These are phyloP conservation scores for Euleptes europaea DNA, from an alignment of 2,113 vertebrate species.

Conservation along the genomic window DNA sequence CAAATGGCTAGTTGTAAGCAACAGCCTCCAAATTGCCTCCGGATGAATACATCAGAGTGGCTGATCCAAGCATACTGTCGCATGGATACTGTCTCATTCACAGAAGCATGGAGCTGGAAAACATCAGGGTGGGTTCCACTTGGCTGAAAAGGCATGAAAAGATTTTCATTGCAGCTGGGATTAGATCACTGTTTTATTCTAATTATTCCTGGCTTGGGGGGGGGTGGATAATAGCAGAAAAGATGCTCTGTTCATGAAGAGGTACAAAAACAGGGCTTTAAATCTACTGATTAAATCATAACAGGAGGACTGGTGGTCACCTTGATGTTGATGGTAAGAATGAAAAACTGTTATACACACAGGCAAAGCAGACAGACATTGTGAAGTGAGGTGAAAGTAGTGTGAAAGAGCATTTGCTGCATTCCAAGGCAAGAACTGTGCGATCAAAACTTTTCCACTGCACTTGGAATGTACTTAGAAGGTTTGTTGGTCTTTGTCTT, in stretches of 20 bases:
- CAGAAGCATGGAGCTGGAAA: conserved; percentile 63
- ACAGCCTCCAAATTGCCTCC: conserved; percentile 72
- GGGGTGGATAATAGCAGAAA: conserved; percentile 52
- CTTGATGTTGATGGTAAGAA: conserved; percentile 16
- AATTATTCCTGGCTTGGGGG: conserved; percentile 59
- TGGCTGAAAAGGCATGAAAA: conserved; percentile 75
- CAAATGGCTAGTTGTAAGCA: conserved; percentile 77
- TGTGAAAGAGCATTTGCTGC: background rate
- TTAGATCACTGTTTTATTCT: conserved; percentile 58
- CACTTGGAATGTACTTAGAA: background rate
- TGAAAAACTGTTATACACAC: background rate
- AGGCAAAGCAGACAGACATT: background rate
- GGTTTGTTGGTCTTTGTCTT: background rate
- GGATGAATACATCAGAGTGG: conserved; percentile 75
- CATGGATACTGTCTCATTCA: conserved; percentile 73
- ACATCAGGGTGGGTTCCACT: conserved; percentile 57
- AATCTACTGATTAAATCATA: conserved; percentile 14
- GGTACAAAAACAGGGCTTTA: conserved; percentile 26
- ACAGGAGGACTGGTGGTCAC: conserved; percentile 3
- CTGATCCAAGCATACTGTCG: conserved; percentile 73
- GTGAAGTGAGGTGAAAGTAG: background rate
- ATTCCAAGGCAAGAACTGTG: background rate
- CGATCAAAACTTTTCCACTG: background rate
- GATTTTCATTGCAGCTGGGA: conserved; percentile 55
- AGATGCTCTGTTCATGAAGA: conserved; percentile 22